Conservation (phyloP, 2,888 invertebrate genomes). For the Drosophila seclusa region DNA sequence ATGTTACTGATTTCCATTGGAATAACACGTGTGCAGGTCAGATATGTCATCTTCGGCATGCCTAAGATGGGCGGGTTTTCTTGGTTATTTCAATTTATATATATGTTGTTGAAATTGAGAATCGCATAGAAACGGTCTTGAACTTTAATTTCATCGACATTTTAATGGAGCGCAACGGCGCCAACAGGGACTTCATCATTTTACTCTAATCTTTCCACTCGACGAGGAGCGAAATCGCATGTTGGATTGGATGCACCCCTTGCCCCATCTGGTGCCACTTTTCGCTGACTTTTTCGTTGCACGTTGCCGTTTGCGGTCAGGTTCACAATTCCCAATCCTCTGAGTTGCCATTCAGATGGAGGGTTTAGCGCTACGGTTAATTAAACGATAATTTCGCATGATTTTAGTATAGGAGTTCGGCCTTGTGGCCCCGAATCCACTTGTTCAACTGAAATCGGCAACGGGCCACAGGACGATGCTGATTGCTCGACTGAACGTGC, state of each 20-base stretch:
- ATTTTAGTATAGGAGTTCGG: constrained; percentile 52
- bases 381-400: constrained; percentile 82
- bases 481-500: constrained; percentile 52
- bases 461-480: constrained; percentile 31
- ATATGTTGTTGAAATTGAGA: constrained; percentile 4
- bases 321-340: constrained; percentile 27
- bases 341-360: constrained; percentile 37
- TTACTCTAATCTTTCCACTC: constrained; percentile 56
- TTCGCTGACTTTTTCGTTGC: not conserved
- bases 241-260: constrained; percentile 4
- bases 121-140: constrained; percentile 27
- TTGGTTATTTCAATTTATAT: not conserved
- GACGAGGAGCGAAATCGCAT: constrained; percentile 35
- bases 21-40: not conserved
- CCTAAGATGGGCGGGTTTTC: not conserved
- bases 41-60: not conserved
- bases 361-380: constrained; percentile 77
- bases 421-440: constrained; percentile 22
- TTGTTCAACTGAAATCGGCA: constrained; percentile 50
- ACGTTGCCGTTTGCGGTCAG: constrained; percentile 18
- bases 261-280: not conserved
- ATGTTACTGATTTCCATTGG: not conserved
- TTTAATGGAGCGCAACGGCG: constrained; percentile 63
- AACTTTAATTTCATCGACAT: constrained; percentile 10
- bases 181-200: constrained; percentile 59